Evolutionary conservation across 2,113 vertebrate species (phyloP).

Genomic region (Sapajus apella): DNA sequence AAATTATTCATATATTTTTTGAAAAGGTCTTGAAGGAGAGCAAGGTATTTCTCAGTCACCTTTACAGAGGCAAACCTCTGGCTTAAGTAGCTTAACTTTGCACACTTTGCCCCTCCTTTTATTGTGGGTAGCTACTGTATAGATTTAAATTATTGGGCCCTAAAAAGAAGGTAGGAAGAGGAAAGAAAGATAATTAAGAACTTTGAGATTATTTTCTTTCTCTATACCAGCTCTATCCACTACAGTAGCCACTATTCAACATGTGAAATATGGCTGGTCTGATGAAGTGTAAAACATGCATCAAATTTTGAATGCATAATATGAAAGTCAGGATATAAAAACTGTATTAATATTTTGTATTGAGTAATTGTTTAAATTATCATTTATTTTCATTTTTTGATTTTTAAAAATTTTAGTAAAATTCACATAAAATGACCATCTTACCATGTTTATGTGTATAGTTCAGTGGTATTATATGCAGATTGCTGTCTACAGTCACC

Average conservation of each 20-base stretch:
- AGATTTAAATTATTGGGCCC: neutral
- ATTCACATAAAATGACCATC: neutral
- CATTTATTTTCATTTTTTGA: neutral
- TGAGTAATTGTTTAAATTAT: neutral
- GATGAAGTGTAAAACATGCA: neutral
- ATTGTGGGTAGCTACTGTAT: neutral
- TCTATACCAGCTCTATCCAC: neutral
- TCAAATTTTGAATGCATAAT: neutral
- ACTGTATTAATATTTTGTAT: neutral
- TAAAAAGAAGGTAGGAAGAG: neutral
- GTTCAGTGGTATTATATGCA: neutral
- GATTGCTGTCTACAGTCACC: neutral
- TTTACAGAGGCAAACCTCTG: neutral
- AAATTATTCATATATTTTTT: neutral
- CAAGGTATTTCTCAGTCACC: neutral
- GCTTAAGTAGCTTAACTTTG: neutral
- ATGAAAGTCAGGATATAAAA: neutral
- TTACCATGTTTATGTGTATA: neutral
- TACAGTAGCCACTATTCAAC: neutral
- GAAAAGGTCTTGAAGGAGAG: neutral
- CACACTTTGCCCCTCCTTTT: neutral
- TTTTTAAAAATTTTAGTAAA: neutral
- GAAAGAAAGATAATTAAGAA: neutral
- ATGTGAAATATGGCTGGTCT: neutral
- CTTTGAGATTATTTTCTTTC: conserved; percentile 1